A percentile compares a stretch with the other conserved stretches of the same genome.
Conservation (phyloP, 2,113 vertebrate species). For the Podocnemis expansa region DNA sequence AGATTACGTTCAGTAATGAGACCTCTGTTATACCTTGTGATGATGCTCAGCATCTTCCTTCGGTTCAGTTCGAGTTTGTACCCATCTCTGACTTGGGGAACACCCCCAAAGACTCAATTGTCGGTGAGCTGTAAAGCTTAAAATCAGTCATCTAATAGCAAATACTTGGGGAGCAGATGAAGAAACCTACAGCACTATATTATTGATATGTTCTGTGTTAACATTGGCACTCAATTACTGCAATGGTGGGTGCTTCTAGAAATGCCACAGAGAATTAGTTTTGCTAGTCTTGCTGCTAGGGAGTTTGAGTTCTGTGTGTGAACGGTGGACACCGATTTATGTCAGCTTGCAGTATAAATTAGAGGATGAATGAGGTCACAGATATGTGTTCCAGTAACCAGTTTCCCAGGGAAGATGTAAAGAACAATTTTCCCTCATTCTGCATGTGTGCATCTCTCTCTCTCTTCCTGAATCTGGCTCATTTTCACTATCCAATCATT, state of each 20-base stretch:
- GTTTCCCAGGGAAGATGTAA: slow-evolving; percentile 45
- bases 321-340: not conserved
- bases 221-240: not conserved
- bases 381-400: not conserved
- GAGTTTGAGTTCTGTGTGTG: not conserved
- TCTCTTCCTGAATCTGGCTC: slow-evolving; percentile 52
- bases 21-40: slow-evolving; percentile 91
- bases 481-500: slow-evolving; percentile 67
- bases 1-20: slow-evolving; percentile 94
- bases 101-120: slow-evolving; percentile 85
- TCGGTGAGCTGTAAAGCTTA: slow-evolving; percentile 81
- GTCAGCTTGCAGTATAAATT: not conserved
- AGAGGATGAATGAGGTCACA: not conserved
- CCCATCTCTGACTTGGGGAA: slow-evolving; percentile 88
- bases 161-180: not conserved
- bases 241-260: slow-evolving; percentile 5
- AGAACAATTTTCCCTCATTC: slow-evolving; percentile 51
- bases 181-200: not conserved
- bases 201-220: not conserved
- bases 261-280: not conserved
- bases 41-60: slow-evolving; percentile 87
- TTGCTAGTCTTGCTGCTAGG: not conserved
- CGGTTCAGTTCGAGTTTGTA: slow-evolving; percentile 91
- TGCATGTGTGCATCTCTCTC: slow-evolving; percentile 61
- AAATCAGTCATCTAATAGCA: not conserved